These are phyloP conservation scores for Cromileptes altivelis DNA, from an alignment of 2,113 vertebrate species.

Conservation along the genomic window DNA sequence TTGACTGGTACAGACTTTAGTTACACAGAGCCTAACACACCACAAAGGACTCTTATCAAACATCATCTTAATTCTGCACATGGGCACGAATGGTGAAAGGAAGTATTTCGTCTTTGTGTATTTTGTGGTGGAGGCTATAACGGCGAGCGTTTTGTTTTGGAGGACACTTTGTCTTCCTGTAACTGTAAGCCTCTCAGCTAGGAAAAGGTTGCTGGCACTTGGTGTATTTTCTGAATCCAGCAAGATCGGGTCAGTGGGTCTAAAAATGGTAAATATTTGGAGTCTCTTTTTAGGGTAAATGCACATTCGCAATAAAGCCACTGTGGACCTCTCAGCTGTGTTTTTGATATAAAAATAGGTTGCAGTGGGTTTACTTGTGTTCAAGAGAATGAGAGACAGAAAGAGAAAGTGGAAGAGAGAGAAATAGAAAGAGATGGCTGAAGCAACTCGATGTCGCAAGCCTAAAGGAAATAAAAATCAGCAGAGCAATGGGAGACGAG, in stretches of 20 bases:
- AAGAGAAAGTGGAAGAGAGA: background rate
- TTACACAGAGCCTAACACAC: conserved; percentile 19
- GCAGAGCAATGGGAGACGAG: background rate
- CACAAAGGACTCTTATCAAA: conserved; percentile 37
- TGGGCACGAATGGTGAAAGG: background rate
- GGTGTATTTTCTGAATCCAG: conserved; percentile 35
- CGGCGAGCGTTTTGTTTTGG: conserved; percentile 30
- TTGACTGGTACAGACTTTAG: conserved; percentile 35
- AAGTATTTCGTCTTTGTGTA: conserved; percentile 27
- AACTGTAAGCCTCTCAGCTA: conserved; percentile 28
- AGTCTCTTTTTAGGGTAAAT: conserved; percentile 20
- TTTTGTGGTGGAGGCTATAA: conserved; percentile 35
- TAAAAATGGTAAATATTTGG: conserved; percentile 37
- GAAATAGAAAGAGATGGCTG: conserved; percentile 4
- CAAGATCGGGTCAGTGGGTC: conserved; percentile 18
- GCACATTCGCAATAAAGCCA: conserved; percentile 13
- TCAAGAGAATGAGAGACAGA: conserved; percentile 5
- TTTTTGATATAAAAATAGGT: conserved; percentile 58
- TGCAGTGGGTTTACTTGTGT: background rate
- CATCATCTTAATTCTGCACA: conserved; percentile 31
- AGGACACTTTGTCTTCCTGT: conserved; percentile 20
- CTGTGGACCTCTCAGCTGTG: conserved; percentile 13
- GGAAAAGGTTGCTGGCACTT: conserved; percentile 32
- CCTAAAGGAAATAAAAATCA: conserved; percentile 17
- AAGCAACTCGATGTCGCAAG: conserved; percentile 14